These are phyloP conservation scores for Microchirus variegatus DNA, from an alignment of 2,797 vertebrate genomes.

Conservation along the genomic window DNA sequence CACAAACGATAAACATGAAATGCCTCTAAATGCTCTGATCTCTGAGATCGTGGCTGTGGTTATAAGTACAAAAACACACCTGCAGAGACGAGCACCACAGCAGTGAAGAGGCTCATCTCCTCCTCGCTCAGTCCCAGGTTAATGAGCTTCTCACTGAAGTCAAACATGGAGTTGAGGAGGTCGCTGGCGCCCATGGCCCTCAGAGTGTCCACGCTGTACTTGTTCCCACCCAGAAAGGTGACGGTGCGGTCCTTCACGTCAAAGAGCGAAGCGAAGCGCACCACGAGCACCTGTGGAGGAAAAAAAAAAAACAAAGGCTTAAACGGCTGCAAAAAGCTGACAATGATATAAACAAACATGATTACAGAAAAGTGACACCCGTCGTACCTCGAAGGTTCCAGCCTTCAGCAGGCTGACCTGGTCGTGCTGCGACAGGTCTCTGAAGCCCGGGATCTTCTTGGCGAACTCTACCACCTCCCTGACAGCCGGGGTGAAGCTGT, in stretches of 20 bases:
- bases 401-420: slow-evolving; percentile 97
- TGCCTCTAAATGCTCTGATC: too few species aligned
- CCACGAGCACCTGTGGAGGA: slow-evolving; percentile 89
- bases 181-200: slow-evolving; percentile 93
- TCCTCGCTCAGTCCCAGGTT: slow-evolving; percentile 92
- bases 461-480: slow-evolving; percentile 98
- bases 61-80: slow-evolving; percentile 74
- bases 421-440: slow-evolving; percentile 93
- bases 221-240: slow-evolving; percentile 94
- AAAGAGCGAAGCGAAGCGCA: slow-evolving; percentile 93
- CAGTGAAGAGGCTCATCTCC: slow-evolving; percentile 98
- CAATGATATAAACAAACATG: neutral
- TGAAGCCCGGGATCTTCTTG: slow-evolving; percentile 95
- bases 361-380: too few species aligned
- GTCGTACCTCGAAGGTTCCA: slow-evolving; percentile 93
- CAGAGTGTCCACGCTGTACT: slow-evolving; percentile 89
- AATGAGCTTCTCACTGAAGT: slow-evolving; percentile 94
- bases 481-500: slow-evolving; percentile 96
- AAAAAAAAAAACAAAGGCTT: neutral
- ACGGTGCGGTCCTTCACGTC: slow-evolving; percentile 90
- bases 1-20: neutral
- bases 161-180: slow-evolving; percentile 95
- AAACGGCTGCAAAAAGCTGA: neutral
- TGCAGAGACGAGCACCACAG: slow-evolving; percentile 95
- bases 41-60: neutral